Evolutionary conservation across 2,113 vertebrate genomes (phyloP), one percentile per base, ranked within the genome.

Genomic region (Ornithorhynchus anatinus): DNA sequence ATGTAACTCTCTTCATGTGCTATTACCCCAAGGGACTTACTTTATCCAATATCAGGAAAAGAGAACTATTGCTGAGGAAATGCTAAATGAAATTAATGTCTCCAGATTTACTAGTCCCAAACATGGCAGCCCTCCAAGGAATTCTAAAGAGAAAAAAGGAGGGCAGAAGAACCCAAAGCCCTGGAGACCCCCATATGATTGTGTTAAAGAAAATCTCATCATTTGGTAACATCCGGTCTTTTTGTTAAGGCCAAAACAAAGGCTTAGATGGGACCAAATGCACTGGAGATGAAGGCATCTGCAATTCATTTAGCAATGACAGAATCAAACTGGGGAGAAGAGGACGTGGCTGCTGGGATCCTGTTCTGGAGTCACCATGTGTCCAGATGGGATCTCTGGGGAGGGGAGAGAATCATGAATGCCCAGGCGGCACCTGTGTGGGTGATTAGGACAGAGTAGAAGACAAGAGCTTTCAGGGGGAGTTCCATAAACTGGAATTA

Each of bases 61-160:
- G 32, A 85, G 69, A 90, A 59, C 59, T 72, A 27, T 56, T 81
- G 50, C 72, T 78, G 57, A 77, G 40, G 51, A 74, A 68, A 81
- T 61, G 65, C 37, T 79, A 86, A 88, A 83, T 65, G 80, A 87
- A 86, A 86, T 78, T 70, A 85, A 87, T 76, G 59, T 53, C 68
- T 72, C 27, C 75, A 61, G 69, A 85, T 79, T 79, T 78, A 76
- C 65, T 69, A 86, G 40, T 44, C 40, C 38, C 45, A 68, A 79
- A 69, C 20, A 59, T 53, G 77, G 61, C 42, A 37, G 2, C 22
- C 73, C 63, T 67, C 69, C 58, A 60, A 75, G 50, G 31, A 38
- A 27, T 39, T 53, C 37, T 51, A 54, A 69, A 66, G 27, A 32
- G 37, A 51, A 57, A 81, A 56, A 62, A 48, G 54, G 50, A 39